Evolutionary conservation across 30 jellyfish, hydroid and myxozoan genomes (phyloP), one percentile per base, ranked within the genome.

Genomic region (Chrysaora quinquecirrha): DNA sequence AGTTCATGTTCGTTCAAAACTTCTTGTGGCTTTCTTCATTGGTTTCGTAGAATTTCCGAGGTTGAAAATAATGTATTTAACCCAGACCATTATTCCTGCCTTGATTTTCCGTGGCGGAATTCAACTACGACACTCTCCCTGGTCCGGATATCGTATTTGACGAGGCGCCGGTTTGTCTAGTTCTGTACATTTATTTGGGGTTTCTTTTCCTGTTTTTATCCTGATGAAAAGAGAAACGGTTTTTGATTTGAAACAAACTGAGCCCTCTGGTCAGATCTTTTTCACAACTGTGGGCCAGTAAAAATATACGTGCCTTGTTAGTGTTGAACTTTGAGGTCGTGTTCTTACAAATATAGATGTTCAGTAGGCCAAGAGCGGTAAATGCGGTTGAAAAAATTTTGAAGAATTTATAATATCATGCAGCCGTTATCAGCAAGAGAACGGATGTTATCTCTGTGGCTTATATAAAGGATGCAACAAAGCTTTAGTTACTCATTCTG

Each of bases 81-180:
- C n/a, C n/a, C n/a, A n/a, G n/a, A n/a, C n/a, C n/a, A n/a, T n/a
- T n/a, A n/a, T n/a, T n/a, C 89, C 60, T 78, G 50, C 54, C 80
- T 63, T 78, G 43, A 28, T 76, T 32, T 38, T 80, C 90, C 90
- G 90, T 83, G 75, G 90, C 76, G 72, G 52, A 65, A 48, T 31
- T 78, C 29, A 78, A 56, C 74, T 78, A 78, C 90, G 56, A 52
- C 83, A 66, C 78, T 80, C 43, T 60, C 1, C 67, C 16, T 65
- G 67, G 87, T 85, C 96, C 96, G 96, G 96, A 87, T 76, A 82
- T 46, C 89, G 61, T 87, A 77, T 77, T 65, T 69, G 87, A 50
- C 78, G 31, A 70, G 96, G 96, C 96, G 96, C 96, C 96, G 65
- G 82, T 58, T 30, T 62, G 96, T 73, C 96, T 77, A 88, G 33